These are phyloP conservation scores for Bombus turneri DNA, from an alignment of 1,140 invertebrate genomes.

Conservation along the genomic window DNA sequence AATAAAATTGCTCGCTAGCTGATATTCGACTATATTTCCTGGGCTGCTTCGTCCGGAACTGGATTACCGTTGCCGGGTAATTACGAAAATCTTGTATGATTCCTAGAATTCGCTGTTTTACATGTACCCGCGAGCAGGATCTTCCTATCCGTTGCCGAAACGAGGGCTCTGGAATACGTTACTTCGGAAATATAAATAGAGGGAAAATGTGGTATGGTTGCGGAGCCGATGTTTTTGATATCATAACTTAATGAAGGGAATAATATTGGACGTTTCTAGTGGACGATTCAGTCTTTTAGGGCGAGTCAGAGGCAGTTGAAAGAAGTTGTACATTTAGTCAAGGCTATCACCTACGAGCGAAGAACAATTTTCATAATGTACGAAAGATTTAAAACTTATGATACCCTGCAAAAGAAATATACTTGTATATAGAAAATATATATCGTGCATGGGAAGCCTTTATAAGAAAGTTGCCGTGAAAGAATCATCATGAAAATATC, in stretches of 20 bases:
- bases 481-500: neutral
- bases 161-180: neutral
- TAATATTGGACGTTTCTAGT: too few relatives aligned
- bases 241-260: neutral
- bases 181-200: neutral
- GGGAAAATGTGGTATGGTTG: too few relatives aligned
- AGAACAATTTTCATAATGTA: too few relatives aligned
- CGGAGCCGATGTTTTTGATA: neutral
- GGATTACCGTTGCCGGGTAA: conserved; percentile 35
- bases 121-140: neutral
- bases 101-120: neutral
- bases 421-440: too few relatives aligned
- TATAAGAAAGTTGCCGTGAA: neutral
- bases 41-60: neutral
- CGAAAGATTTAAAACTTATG: too few relatives aligned
- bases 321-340: too few relatives aligned
- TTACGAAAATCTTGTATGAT: neutral
- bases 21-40: conserved; percentile 30
- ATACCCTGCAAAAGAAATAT: too few relatives aligned
- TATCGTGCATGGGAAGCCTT: neutral
- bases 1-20: conserved; percentile 46
- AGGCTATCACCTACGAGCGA: neutral
- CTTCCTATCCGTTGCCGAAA: neutral
- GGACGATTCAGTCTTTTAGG: too few relatives aligned
- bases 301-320: too few relatives aligned